Evolutionary conservation across 2,113 vertebrate species (phyloP).

Genomic region (Lanius ludovicianus): DNA sequence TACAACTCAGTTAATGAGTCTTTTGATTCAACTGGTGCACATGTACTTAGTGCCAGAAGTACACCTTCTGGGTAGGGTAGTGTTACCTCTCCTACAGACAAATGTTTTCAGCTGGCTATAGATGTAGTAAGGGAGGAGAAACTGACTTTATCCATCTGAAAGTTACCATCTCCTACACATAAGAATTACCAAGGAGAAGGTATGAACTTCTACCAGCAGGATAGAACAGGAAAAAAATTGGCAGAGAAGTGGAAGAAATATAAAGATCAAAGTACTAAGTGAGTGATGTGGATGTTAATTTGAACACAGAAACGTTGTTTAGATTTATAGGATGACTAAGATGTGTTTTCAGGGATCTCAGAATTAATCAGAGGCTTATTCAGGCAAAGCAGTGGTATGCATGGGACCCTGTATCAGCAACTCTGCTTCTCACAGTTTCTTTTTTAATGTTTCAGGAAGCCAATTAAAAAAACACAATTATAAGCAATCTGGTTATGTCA

Average conservation of each 20-base stretch:
- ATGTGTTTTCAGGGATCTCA: not conserved
- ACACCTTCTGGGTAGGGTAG: rapidly evolving
- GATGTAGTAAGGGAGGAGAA: not conserved
- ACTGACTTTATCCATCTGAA: not conserved
- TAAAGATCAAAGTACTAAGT: not conserved
- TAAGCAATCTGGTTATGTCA: constrained; percentile 53
- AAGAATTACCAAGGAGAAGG: not conserved
- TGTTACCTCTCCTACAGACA: not conserved
- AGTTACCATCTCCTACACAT: not conserved
- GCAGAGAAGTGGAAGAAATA: not conserved
- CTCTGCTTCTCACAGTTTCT: not conserved
- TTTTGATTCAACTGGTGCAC: not conserved
- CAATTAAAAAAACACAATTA: constrained; percentile 36
- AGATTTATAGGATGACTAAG: constrained; percentile 1
- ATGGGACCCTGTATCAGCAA: not conserved
- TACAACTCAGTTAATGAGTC: not conserved
- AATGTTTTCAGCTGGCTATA: not conserved
- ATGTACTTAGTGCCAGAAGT: not conserved
- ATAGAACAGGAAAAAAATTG: not conserved
- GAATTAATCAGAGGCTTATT: constrained; percentile 46
- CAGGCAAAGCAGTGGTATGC: not conserved
- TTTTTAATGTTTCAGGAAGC: constrained; percentile 33
- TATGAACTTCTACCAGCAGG: not conserved
- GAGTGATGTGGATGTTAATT: not conserved
- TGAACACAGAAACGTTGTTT: not conserved